phyloP scores from a whole-genome alignment of 1,140 invertebrate species.

The Scaptomyza pallida region DNA sequence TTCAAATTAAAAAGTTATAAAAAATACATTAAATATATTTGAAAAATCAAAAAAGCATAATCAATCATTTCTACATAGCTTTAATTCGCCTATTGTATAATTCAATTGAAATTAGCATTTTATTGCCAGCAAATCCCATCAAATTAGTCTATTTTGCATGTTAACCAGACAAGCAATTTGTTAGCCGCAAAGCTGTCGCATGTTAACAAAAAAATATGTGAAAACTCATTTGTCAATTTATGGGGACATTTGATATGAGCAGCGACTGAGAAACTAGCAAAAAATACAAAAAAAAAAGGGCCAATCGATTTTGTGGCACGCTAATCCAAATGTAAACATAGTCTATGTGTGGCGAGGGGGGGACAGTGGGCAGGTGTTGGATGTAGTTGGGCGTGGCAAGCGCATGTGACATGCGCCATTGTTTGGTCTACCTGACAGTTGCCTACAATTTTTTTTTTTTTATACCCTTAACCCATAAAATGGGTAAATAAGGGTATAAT shows the following conservation, averaged over 20 bases:
- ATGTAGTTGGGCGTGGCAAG: conserved; percentile 18
- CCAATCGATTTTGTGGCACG: conserved; percentile 40
- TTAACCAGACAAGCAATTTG: conserved; percentile 4
- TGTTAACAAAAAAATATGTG: conserved; percentile 21
- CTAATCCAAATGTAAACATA: conserved; percentile 48
- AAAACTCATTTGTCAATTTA: conserved; percentile 47
- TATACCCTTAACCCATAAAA: no score
- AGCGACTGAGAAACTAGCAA: conserved; percentile 14
- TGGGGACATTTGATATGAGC: conserved; percentile 49
- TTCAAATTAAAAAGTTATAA: no score
- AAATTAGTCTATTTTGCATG: conserved; percentile 21
- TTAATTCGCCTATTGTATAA: not conserved
- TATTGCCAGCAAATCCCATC: conserved; percentile 23
- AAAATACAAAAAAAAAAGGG: conserved; percentile 21
- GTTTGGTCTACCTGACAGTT: conserved; percentile 18
- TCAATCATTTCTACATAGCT: not conserved
- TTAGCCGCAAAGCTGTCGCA: conserved; percentile 12
- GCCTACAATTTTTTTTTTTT: not conserved
- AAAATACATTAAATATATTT: no score
- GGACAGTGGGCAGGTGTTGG: not conserved
- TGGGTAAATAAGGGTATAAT: no score
- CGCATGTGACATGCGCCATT: conserved; percentile 23
- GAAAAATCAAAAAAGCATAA: not conserved
- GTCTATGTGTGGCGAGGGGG: not conserved
- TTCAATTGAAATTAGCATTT: conserved; percentile 2